These are phyloP conservation scores for Protonemura montana DNA, from an alignment of 2,888 invertebrate genomes.

Conservation along the genomic window DNA sequence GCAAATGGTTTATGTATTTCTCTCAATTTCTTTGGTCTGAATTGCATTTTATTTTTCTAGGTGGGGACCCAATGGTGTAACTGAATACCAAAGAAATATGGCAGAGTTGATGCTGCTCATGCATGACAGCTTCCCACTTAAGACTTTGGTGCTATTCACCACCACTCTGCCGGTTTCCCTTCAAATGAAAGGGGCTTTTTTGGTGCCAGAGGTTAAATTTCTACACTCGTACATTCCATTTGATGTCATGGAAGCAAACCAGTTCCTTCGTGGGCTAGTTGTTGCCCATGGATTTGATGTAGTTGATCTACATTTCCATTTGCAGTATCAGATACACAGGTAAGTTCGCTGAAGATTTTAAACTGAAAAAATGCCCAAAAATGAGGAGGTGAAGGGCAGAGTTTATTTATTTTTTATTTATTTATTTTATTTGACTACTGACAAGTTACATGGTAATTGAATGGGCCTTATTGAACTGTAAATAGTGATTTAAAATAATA, in stretches of 20 bases:
- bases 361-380: no score
- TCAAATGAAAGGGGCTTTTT: background rate
- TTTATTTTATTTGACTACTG: no score
- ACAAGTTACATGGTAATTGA: no score
- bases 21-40: background rate
- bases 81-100: background rate
- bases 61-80: background rate
- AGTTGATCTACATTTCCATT: background rate
- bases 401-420: no score
- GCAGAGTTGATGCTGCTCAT: background rate
- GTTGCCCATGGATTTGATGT: background rate
- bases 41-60: background rate
- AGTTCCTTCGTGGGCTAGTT: background rate
- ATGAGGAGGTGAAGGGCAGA: no score
- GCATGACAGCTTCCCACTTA: background rate
- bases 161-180: background rate
- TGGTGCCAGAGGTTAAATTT: background rate
- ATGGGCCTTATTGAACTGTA: no score
- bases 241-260: background rate
- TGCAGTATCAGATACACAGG: background rate
- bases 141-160: background rate
- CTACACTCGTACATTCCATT: background rate
- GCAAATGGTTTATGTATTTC: no score
- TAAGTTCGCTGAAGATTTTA: background rate
- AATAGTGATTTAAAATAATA: no score